Conservation (phyloP, 2,888 invertebrate species). For the Allolobophora icterica region DNA sequence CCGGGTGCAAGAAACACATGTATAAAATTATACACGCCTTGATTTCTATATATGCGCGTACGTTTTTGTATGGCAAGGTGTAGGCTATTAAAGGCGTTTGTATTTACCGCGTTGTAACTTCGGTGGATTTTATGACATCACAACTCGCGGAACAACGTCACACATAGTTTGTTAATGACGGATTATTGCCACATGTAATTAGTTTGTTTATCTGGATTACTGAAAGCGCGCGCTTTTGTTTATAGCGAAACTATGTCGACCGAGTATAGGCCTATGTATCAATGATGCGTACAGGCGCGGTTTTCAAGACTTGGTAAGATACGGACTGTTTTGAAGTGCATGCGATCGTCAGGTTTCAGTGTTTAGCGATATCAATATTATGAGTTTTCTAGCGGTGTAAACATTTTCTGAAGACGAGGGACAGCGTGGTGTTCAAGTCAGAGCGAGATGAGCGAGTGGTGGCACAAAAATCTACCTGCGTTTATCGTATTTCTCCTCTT, state of each 20-base stretch:
- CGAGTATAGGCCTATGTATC: not conserved
- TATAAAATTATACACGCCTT: no score
- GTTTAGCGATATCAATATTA: not conserved
- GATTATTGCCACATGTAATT: not conserved
- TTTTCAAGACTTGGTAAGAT: not conserved
- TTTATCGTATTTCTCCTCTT: not conserved
- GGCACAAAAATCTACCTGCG: not conserved
- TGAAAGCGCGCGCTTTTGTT: not conserved
- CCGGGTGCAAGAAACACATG: no score
- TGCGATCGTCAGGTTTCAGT: not conserved
- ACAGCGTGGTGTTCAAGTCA: slow-evolving; percentile 1
- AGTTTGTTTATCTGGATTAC: slow-evolving; percentile 8
- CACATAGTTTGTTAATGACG: not conserved
- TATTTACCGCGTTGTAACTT: no score
- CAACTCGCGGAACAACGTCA: not conserved
- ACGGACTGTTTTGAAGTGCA: not conserved
- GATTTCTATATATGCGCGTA: no score
- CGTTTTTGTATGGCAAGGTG: no score
- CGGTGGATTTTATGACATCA: not conserved
- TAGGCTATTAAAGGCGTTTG: no score
- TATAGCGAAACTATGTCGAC: not conserved
- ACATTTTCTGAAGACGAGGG: not conserved
- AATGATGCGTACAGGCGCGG: not conserved
- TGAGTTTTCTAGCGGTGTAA: not conserved
- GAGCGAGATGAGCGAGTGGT: not conserved